Conservation (phyloP, 2,797 vertebrate genomes). For the Zonotrichia albicollis region DNA sequence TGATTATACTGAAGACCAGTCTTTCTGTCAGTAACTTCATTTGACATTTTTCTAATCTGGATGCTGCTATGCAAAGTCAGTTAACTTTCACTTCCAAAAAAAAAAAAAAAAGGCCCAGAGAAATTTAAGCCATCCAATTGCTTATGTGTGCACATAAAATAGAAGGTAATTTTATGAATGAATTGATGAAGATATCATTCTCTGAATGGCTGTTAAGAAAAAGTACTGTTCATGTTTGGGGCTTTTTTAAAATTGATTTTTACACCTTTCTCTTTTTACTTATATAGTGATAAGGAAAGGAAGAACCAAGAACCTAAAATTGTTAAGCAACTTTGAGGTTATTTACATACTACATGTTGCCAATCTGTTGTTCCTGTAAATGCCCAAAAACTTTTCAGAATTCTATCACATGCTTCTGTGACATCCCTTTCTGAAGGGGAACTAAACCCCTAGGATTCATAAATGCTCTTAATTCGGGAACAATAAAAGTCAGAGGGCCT, state of each 20-base stretch:
- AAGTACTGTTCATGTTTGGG: neutral
- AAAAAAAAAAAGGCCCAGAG: fast-evolving
- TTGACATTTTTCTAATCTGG: neutral
- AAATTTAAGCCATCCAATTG: neutral
- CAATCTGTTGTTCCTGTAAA: neutral
- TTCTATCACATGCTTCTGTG: neutral
- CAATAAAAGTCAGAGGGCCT: neutral
- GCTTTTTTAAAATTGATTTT: neutral
- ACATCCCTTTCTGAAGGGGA: neutral
- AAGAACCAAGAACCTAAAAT: neutral
- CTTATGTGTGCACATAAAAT: neutral
- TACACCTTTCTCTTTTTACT: neutral
- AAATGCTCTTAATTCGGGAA: neutral
- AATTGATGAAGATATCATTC: neutral
- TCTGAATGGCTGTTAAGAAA: neutral
- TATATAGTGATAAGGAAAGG: neutral
- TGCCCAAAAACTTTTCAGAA: neutral
- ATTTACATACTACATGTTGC: neutral
- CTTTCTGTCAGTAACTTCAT: neutral
- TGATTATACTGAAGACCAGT: neutral
- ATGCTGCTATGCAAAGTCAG: neutral
- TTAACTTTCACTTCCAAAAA: neutral
- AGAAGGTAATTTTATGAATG: neutral
- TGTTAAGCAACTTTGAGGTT: neutral
- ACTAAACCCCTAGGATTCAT: fast-evolving